phyloP scores from a whole-genome alignment of 1,140 invertebrate genomes.

The Zophobas atratus region DNA sequence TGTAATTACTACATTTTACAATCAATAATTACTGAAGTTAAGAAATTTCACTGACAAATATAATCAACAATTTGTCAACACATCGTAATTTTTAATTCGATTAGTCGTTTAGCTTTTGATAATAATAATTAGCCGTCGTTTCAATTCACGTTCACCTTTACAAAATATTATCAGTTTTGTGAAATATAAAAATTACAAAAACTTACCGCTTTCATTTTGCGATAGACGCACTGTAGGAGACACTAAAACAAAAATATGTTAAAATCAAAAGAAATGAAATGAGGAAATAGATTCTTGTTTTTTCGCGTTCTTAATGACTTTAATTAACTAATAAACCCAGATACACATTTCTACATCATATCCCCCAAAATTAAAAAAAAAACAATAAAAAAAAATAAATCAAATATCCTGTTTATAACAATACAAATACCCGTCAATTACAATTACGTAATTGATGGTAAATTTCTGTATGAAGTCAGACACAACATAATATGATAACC shows the following conservation, averaged over 20 bases:
- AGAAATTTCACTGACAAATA: no score
- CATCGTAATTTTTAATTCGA: no score
- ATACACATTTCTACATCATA: no score
- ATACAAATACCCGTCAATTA: not conserved
- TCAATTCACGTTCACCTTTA: not conserved
- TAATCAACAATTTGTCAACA: no score
- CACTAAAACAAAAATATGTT: constrained; percentile 69
- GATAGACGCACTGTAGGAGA: constrained; percentile 77
- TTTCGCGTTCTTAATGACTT: not conserved
- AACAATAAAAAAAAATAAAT: not conserved
- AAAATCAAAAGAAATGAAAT: constrained; percentile 8
- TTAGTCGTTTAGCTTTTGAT: not conserved
- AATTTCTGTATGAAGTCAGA: not conserved
- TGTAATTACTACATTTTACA: not conserved
- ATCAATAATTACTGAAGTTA: no score
- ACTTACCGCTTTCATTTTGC: constrained; percentile 79
- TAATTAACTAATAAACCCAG: not conserved
- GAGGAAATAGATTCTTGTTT: not conserved
- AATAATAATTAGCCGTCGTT: constrained; percentile 27
- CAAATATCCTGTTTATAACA: not conserved
- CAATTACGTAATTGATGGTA: constrained; percentile 8
- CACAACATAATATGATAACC: not conserved
- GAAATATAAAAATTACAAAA: not conserved
- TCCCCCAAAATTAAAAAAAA: not conserved
- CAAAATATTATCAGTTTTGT: no score